These are phyloP conservation scores for Cactoblastis cactorum DNA, from an alignment of 2,888 invertebrate species.

Conservation along the genomic window DNA sequence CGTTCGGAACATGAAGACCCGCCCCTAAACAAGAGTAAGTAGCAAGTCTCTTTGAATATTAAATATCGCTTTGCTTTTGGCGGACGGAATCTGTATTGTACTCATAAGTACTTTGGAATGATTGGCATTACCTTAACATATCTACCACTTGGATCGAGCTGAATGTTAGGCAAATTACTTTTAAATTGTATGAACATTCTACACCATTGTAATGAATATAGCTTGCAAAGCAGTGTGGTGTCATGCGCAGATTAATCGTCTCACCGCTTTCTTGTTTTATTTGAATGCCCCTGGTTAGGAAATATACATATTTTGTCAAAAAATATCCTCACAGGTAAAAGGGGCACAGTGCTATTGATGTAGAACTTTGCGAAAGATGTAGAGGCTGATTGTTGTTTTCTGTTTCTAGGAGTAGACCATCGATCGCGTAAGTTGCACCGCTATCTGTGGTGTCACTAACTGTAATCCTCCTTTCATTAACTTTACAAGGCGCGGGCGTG, in stretches of 20 bases:
- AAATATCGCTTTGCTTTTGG: constrained; percentile 62
- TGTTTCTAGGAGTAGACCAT: constrained; percentile 81
- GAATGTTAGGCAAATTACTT: constrained; percentile 15
- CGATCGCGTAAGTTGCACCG: constrained; percentile 80
- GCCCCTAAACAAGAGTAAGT: constrained; percentile 85
- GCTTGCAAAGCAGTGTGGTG: constrained; percentile 58
- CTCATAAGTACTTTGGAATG: constrained; percentile 49
- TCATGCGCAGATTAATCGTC: constrained; percentile 62
- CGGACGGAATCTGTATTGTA: constrained; percentile 43
- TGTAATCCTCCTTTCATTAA: constrained; percentile 65
- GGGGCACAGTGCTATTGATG: constrained; percentile 39
- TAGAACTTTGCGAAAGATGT: constrained; percentile 53
- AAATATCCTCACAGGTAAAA: constrained; percentile 9
- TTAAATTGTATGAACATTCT: constrained; percentile 34
- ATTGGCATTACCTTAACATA: constrained; percentile 48
- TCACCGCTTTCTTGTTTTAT: constrained; percentile 58
- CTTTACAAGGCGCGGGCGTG: constrained; percentile 62
- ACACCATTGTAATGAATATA: constrained; percentile 36
- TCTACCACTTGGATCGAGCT: constrained; percentile 21
- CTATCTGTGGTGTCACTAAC: constrained; percentile 79
- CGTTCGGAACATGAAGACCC: constrained; percentile 76
- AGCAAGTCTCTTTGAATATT: constrained; percentile 31
- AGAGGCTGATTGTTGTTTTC: constrained; percentile 78
- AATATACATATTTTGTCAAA: background rate
- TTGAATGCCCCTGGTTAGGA: constrained; percentile 11